Evolutionary conservation across 2,113 vertebrate species (phyloP).

Genomic region (Regulus satrapa): DNA sequence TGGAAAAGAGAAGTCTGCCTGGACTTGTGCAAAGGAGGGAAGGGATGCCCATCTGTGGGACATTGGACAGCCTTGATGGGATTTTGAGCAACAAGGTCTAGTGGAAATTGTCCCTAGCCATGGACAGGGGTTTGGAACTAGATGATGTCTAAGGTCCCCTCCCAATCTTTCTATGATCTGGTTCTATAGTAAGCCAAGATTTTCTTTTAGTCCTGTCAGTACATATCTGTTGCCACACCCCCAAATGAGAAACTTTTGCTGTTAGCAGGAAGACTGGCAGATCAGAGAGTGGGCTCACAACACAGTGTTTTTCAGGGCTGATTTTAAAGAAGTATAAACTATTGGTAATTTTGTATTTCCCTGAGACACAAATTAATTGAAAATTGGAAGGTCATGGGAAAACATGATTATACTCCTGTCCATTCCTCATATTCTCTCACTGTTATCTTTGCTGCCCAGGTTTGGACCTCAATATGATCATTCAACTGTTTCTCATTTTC

Average conservation of each 20-base stretch:
- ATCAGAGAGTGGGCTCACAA: neutral
- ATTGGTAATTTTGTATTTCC: neutral
- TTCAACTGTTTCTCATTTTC: neutral
- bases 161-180: neutral
- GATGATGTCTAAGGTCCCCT: neutral
- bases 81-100: neutral
- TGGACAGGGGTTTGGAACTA: neutral
- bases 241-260: neutral
- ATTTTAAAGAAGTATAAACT: neutral
- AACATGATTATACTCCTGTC: neutral
- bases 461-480: neutral
- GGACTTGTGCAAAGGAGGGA: neutral
- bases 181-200: neutral
- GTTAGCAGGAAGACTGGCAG: neutral
- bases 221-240: accelerated
- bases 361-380: neutral
- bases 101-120: neutral
- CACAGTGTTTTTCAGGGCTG: neutral
- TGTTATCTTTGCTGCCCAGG: neutral
- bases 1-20: neutral
- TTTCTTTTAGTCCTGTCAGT: neutral
- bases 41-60: neutral
- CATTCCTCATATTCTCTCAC: neutral
- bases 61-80: neutral
- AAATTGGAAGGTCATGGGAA: neutral